Evolutionary conservation across 1,140 invertebrate genomes (phyloP).

Genomic region (Mizuhopecten yessoensis): DNA sequence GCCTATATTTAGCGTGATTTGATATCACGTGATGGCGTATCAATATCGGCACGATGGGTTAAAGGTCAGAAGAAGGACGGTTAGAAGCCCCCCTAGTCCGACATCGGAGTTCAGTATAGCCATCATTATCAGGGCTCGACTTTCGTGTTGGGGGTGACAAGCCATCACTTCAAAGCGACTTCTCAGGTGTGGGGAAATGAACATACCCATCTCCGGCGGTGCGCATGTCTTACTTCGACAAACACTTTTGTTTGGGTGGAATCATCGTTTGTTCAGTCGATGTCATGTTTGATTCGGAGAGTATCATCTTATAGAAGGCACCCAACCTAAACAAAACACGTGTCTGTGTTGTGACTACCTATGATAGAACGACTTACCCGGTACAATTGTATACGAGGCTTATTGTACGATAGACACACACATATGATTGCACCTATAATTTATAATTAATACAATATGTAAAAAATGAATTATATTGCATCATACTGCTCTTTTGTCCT

Average conservation of each 20-base stretch:
- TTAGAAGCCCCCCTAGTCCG: neutral
- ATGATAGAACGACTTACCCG: too few species aligned
- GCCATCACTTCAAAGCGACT: neutral
- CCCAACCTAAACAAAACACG: neutral
- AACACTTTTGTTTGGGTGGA: constrained; percentile 5
- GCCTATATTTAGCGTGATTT: constrained; percentile 19
- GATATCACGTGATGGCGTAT: constrained; percentile 32
- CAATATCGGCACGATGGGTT: neutral
- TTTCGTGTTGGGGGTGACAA: neutral
- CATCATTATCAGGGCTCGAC: neutral
- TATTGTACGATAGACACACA: too few species aligned
- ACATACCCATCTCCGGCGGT: neutral
- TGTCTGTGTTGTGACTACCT: neutral
- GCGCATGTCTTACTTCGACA: constrained; percentile 14
- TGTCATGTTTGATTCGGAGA: neutral
- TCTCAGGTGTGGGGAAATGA: constrained; percentile 14
- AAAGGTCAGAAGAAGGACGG: constrained; percentile 21
- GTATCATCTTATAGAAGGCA: neutral
- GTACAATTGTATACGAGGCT: too few species aligned
- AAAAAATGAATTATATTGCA: too few species aligned
- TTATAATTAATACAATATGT: too few species aligned
- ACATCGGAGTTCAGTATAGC: neutral
- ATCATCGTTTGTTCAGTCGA: neutral
- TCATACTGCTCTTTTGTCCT: too few species aligned
- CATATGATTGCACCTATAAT: too few species aligned